These are phyloP conservation scores for Drosophila nasuta DNA, from an alignment of 1,140 invertebrate species.

Conservation along the genomic window DNA sequence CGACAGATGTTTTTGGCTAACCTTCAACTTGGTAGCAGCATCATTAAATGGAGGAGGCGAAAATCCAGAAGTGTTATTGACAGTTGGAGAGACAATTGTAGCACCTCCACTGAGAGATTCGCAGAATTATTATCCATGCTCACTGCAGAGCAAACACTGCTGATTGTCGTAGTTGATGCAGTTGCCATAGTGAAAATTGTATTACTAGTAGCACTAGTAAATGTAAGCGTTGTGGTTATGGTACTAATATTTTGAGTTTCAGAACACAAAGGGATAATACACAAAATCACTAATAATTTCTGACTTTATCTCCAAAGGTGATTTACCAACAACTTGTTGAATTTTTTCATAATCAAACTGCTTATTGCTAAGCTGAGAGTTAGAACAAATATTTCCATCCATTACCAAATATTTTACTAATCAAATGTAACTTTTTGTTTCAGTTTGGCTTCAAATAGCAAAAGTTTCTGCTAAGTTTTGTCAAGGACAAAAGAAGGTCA, in stretches of 20 bases:
- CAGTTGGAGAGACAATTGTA: too few relatives aligned
- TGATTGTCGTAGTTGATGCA: constrained; percentile 1
- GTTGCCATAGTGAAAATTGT: neutral
- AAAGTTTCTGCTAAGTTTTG: too few relatives aligned
- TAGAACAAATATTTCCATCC: neutral
- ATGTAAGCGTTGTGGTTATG: constrained; percentile 10
- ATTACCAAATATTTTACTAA: neutral
- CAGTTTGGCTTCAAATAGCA: neutral
- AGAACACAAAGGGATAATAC: neutral
- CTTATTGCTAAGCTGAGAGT: constrained; percentile 17
- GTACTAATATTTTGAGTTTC: constrained; percentile 2
- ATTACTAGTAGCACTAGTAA: constrained; percentile 19
- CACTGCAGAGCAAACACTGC: neutral
- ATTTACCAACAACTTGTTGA: neutral
- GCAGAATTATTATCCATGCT: neutral
- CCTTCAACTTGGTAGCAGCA: constrained; percentile 13
- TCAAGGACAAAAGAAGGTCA: too few relatives aligned
- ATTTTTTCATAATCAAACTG: constrained; percentile 11
- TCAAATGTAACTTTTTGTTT: neutral
- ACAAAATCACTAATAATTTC: neutral
- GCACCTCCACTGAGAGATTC: neutral
- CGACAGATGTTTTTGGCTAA: constrained; percentile 9
- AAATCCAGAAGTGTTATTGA: too few relatives aligned
- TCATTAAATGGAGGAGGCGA: neutral
- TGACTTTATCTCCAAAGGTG: neutral